phyloP scores from a whole-genome alignment of 2,888 invertebrate species.

The Trichacis sp. region DNA sequence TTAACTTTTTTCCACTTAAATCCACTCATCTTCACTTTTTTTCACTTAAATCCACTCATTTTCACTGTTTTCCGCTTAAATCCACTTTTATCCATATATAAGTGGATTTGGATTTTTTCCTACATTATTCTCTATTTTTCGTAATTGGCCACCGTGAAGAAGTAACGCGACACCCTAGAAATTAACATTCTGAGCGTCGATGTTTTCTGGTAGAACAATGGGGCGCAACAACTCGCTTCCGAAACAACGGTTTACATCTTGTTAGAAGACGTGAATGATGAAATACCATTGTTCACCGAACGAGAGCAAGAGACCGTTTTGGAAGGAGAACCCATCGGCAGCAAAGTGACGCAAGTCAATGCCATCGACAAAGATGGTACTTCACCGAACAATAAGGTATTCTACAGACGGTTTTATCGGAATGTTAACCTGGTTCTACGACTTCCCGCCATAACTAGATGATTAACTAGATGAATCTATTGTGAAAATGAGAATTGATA shows the following conservation, averaged over 20 bases:
- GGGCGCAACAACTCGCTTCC: slow-evolving; percentile 93
- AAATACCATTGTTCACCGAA: slow-evolving; percentile 95
- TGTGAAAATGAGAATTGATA: too few relatives aligned
- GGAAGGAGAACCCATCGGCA: slow-evolving; percentile 94
- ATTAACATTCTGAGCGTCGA: not conserved
- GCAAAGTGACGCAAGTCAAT: slow-evolving; percentile 95
- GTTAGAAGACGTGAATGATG: slow-evolving; percentile 96
- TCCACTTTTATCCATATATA: too few relatives aligned
- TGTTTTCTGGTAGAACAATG: slow-evolving; percentile 82
- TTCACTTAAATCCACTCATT: too few relatives aligned
- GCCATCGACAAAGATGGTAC: slow-evolving; percentile 97
- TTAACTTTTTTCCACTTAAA: too few relatives aligned
- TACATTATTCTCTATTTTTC: too few relatives aligned
- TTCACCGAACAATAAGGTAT: slow-evolving; percentile 91
- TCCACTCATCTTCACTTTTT: too few relatives aligned
- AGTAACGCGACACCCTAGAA: too few relatives aligned
- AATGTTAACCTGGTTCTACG: too few relatives aligned
- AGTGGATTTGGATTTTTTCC: too few relatives aligned
- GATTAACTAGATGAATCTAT: too few relatives aligned
- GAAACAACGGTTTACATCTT: slow-evolving; percentile 94
- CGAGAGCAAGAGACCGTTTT: slow-evolving; percentile 95
- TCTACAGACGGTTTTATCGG: too few relatives aligned
- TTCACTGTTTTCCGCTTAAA: not conserved
- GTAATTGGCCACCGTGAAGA: slow-evolving; percentile 19
- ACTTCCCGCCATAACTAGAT: too few relatives aligned